Evolutionary conservation across 2,797 vertebrate genomes (phyloP), one percentile per base, ranked within the genome.

Genomic region (Leucoraja ocellata): DNA sequence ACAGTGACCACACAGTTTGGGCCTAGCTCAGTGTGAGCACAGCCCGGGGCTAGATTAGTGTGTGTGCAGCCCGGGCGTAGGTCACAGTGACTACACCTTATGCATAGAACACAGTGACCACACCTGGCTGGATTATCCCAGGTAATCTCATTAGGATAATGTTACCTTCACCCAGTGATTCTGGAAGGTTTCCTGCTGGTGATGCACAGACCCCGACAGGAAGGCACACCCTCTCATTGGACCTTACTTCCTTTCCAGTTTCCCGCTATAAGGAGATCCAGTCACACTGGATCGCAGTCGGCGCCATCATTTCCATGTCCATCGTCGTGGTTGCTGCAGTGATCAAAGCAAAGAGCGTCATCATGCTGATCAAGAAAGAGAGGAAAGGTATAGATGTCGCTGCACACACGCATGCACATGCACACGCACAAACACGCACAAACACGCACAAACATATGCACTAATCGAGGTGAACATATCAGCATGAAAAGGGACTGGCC

Each of bases 251-350:
- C 14, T 84, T 84, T 84, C 54, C 10, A 84, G 81, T 54, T 58
- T 84, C 81, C 81, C 81, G 54, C 11, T 84, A 84, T 14, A 84
- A 84, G 46, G 81, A 84, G 81, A 61, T 84, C 81, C 81, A 25
- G 13, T 84, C 81, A 4, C 54, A 84, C 25, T 84, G 81, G 81
- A 58, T 58, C 0, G 81, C 81, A 28, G 81, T 28, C 0, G 81
- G 81, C 4, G 81, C 81, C 54, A 84, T 84, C 23, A 25, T 84
- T 84, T 84, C 81, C 23, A 54, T 54, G 9, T 54, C 81, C 46
- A 58, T 84, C 23, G 11, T 84, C 0, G 54, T 28, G 10, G 81
- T 84, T 9, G 81, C 81, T 0, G 25, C 81, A 4, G 81, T 84
- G 81, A 84, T 84, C 81, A 84, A 84, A 84, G 81, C 81, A 28